Base-by-base conservation (phyloP, 1,140 invertebrate species). In the Mamestra configurata region DNA sequence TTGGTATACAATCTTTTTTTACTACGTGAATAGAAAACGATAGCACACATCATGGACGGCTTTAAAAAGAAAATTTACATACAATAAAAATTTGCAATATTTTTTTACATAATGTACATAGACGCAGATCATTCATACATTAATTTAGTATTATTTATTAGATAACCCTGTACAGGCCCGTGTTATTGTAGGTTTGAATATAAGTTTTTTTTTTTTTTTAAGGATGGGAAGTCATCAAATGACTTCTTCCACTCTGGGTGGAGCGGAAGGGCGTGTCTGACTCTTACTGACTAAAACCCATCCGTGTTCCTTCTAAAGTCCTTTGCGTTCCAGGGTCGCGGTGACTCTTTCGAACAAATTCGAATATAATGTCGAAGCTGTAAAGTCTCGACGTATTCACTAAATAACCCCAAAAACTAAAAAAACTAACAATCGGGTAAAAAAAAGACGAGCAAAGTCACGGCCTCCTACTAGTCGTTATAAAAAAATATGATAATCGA, bases 401-500 rank as follows among this genome's bases (percentile, higher is more conserved):
- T n/a, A n/a, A n/a, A n/a, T n/a, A n/a, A n/a, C n/a, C 27, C 1
- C 27, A 31, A 1, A 31, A 31, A 31, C 1, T 5, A 31, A 31
- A 3, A 0, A 40, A 40, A 40, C 37, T 4, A 46, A 3, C 27
- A 31, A 46, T 13, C 13, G 2, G 24, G 4, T 55, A 8, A 55
- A 55, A 24, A 57, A 57, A 57, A 4, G 8, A 10, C 8, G 27
- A 15, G 11, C 53, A 27, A 24, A 7, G 53, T 27, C 22, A 57
- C 7, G 22, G 53, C 20, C 27, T 3, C 4, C 10, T n/a, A 49
- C 20, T 0, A 55, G 8, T 13, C 20, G 20, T 55, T 27, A 55
- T 73, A 31, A 57, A 43, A 75, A 24, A 59, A 40, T 59, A 75
- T 59, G 55, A 75, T 75, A 59, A 59, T 75, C 37, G 37, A 59